Base-by-base conservation (phyloP, 2,888 invertebrate genomes). In the Hydraecia micacea region DNA sequence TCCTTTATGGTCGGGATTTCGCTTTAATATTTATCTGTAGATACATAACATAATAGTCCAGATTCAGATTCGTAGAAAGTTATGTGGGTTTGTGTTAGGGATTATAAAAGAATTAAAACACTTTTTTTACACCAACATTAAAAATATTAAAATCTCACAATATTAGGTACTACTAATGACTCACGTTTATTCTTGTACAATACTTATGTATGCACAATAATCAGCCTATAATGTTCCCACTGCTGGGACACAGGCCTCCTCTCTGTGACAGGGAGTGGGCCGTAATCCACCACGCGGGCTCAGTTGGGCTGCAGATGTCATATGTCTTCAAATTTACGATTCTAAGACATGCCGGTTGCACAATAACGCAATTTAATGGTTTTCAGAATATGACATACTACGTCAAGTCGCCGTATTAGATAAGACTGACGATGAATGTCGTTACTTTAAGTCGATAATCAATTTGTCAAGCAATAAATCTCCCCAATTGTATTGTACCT, bases 1-100 rank as follows among this genome's bases (percentile, higher is more conserved):
- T 84, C 71, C 71, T 80, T 87, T 74, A 58, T 28, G 21, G 21
- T 73, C 36, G 62, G 21, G n/a, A n/a, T 46, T 81, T 75, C 25
- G 55, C 52, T 68, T 69, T 65, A 52, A 69, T 63, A 72, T 67
- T 49, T 81, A 55, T 75, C 72, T 76, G 28, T 69, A n/a, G 3
- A n/a, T 11, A 65, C 11, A 49, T 46, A 55, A 65, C 15, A 58
- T 71, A 67, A 49, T 73, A 62, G 15, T 62, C 58, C 18, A 75
- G 58, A 52, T 58, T 49, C 21, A 49, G 3, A 62, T 42, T 62
- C 15, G 11, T 58, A 49, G 8, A 58, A 70, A 36, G 25, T 65
- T n/a, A 28, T 52, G 25, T 55, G 55, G 11, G 0, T 55, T 55
- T 25, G 55, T 25, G 11, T 55, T 11, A 55, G 25, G n/a, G n/a